phyloP scores from a whole-genome alignment of 2,888 invertebrate species.

The Sclerodermus sp. region DNA sequence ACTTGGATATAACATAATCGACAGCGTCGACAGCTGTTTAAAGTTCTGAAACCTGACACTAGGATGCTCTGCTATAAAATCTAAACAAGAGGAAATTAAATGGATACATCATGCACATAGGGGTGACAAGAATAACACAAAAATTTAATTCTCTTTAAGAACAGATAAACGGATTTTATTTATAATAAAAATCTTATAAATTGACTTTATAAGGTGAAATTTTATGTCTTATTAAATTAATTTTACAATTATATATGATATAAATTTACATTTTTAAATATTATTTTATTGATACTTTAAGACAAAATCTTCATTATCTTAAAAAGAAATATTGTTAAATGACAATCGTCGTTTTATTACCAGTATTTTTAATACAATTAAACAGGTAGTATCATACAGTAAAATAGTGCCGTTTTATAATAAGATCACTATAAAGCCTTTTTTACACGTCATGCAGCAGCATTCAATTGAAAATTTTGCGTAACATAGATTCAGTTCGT shows the following conservation, averaged over 20 bases:
- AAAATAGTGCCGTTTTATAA: constrained; percentile 51
- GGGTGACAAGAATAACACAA: no score
- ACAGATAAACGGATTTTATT: no score
- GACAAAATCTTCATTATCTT: background rate
- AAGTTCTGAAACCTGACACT: constrained; percentile 18
- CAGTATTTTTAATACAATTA: constrained; percentile 49
- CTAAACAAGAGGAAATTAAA: background rate
- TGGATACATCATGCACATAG: no score
- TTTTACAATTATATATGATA: no score
- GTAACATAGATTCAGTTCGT: constrained; percentile 2
- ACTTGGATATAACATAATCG: constrained; percentile 45
- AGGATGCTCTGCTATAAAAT: constrained; percentile 15
- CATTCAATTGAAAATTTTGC: constrained; percentile 23
- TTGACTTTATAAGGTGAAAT: no score
- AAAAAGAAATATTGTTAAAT: constrained; percentile 11
- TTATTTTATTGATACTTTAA: no score
- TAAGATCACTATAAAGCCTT: constrained; percentile 39
- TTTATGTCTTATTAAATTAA: no score
- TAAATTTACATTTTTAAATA: no score
- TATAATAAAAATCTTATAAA: no score
- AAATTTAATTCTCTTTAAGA: no score
- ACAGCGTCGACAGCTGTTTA: constrained; percentile 50
- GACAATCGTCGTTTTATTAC: constrained; percentile 43
- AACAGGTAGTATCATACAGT: constrained; percentile 51
- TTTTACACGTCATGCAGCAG: constrained; percentile 37